Base-by-base conservation (phyloP, 1,140 invertebrate species). In the Cydia splendana region DNA sequence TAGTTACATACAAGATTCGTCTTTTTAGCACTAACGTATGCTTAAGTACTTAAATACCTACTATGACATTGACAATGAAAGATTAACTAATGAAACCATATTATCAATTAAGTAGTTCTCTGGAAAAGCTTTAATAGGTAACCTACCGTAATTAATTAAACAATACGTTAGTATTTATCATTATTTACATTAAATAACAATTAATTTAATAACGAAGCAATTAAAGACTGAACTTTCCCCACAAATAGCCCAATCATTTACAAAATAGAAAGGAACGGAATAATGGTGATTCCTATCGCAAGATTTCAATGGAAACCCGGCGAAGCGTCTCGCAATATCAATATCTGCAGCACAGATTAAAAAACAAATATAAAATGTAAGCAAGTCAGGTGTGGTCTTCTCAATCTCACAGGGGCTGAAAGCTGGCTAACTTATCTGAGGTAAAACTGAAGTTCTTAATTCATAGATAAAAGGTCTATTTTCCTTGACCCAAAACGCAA, bases 341-440 rank as follows among this genome's bases (percentile, higher is more conserved):
- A 89, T 92, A 86, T 87, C 81, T 84, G 74, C 81, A 75, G 79
- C 71, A 76, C 80, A 84, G 82, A 79, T 83, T 84, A 89, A 89
- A 92, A 88, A 84, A 89, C 88, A 87, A 86, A 84, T 82, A 77
- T 57, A 62, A 81, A 85, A 81, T 79, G 76, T 74, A 76, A 87
- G 83, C 83, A 89, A 91, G 85, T 91, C 89, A 91, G 90, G 89
- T 92, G 90, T 84, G 77, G 67, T 67, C 77, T 78, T 71, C 79
- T 82, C 84, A 85, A 88, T 89, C 84, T 85, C 79, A 62, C n/a
- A 62, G 57, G 57, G 78, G 84, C 28, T 81, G 75, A 2, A 53
- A 53, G 48, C 45, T 13, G 13, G 51, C 57, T 24, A 62, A 62
- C 20, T 62, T 62, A 24, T 62, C 57, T 62, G 20, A 10, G 9